phyloP scores from a whole-genome alignment of 2,113 vertebrate species.

The Hippocampus zosterae region DNA sequence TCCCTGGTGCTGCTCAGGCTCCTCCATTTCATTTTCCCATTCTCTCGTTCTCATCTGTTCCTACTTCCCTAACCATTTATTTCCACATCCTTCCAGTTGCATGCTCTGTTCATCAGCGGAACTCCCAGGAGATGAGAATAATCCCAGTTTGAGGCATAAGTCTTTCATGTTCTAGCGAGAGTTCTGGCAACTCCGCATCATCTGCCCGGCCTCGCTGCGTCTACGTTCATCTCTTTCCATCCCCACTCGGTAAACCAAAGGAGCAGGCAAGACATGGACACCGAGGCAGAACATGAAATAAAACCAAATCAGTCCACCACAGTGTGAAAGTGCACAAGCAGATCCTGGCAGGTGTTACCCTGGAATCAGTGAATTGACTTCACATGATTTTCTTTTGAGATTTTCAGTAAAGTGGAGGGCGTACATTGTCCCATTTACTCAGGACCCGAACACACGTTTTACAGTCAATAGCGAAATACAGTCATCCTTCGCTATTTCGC shows the following conservation, averaged over 20 bases:
- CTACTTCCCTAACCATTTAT: constrained; percentile 46
- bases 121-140: constrained; percentile 57
- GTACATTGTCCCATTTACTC: not conserved
- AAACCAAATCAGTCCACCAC: too few species aligned
- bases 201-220: constrained; percentile 3
- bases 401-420: too few species aligned
- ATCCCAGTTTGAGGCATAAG: constrained; percentile 54
- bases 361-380: too few species aligned
- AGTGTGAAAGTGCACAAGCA: too few species aligned
- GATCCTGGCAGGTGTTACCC: too few species aligned
- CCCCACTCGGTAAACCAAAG: not conserved
- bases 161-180: constrained; percentile 59
- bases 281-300: too few species aligned
- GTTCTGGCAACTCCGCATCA: constrained; percentile 36
- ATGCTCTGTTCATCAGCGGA: constrained; percentile 45
- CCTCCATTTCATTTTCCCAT: constrained; percentile 40
- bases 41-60: constrained; percentile 24
- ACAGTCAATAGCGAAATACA: not conserved
- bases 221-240: not conserved
- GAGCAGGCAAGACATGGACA: too few species aligned
- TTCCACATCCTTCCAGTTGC: constrained; percentile 41
- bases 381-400: too few species aligned
- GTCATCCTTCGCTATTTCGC: too few species aligned
- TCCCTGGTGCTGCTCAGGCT: constrained; percentile 14
- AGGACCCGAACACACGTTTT: not conserved